Evolutionary conservation across 2,113 vertebrate genomes (phyloP).

Genomic region (Kryptolebias marmoratus): DNA sequence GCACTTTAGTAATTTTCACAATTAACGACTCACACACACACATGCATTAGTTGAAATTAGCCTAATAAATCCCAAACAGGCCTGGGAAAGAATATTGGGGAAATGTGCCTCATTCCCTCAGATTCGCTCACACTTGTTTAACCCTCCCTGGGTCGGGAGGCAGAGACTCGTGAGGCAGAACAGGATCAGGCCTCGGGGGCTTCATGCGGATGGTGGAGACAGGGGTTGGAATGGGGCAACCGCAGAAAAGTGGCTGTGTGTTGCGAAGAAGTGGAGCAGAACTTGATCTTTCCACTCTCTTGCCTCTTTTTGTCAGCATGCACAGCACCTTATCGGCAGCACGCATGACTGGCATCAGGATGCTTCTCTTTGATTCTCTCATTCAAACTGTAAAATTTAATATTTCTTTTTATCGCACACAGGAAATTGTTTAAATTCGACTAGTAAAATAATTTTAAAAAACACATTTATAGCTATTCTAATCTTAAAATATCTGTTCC

Average conservation of each 20-base stretch:
- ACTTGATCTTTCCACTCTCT: conserved; percentile 26
- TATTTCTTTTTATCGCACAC: neutral
- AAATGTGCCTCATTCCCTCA: conserved; percentile 52
- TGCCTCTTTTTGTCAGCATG: conserved; percentile 12
- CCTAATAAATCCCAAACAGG: conserved; percentile 35
- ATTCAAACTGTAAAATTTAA: neutral
- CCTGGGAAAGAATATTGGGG: conserved; percentile 9
- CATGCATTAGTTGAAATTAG: conserved; percentile 49
- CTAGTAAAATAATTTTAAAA: no score
- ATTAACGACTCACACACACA: conserved; percentile 33
- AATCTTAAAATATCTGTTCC: neutral
- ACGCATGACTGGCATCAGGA: neutral
- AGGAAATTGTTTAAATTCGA: neutral
- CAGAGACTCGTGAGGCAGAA: conserved; percentile 21
- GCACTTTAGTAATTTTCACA: conserved; percentile 36
- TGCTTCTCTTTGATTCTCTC: neutral
- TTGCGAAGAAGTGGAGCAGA: conserved; percentile 40
- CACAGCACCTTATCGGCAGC: conserved; percentile 1
- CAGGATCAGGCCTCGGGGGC: conserved; percentile 36
- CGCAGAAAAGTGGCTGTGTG: conserved; percentile 21
- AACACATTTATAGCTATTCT: neutral
- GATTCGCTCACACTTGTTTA: conserved; percentile 52
- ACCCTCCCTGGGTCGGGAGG: conserved; percentile 38
- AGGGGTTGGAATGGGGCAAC: neutral
- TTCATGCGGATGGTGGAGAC: conserved; percentile 19